A percentile compares a stretch with the other conserved stretches of the same genome.
Conservation (phyloP, 1,140 invertebrate species). For the Saxidomus purpurata region DNA sequence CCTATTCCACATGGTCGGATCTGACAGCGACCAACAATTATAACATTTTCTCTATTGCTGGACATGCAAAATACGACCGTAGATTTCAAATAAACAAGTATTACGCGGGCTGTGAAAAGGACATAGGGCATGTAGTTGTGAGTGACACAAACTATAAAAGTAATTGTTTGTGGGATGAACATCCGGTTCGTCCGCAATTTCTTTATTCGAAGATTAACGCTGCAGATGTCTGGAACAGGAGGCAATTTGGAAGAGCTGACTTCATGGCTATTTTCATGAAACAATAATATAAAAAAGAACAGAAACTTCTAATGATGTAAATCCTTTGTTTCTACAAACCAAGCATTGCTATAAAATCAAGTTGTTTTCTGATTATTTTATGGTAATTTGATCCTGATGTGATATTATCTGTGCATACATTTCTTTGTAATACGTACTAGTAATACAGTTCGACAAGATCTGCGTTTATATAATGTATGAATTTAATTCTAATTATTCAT, state of each 20-base stretch:
- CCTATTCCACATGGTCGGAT: conserved; percentile 15
- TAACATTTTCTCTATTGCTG: conserved; percentile 28
- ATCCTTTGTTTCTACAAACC: too few species aligned
- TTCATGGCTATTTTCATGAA: not conserved
- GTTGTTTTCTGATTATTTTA: too few species aligned
- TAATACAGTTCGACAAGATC: too few species aligned
- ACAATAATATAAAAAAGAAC: too few species aligned
- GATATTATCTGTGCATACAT: too few species aligned
- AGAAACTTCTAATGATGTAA: too few species aligned
- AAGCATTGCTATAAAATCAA: too few species aligned
- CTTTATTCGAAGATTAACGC: conserved; percentile 45
- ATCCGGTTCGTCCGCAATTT: conserved; percentile 36
- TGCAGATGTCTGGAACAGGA: conserved; percentile 36
- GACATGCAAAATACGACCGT: not conserved
- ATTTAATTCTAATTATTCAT: too few species aligned
- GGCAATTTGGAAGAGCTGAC: conserved; percentile 41
- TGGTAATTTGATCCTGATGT: too few species aligned
- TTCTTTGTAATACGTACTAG: too few species aligned
- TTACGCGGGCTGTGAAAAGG: conserved; percentile 28
- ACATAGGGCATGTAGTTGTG: conserved; percentile 19
- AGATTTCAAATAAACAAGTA: conserved; percentile 18
- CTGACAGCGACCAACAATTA: not conserved
- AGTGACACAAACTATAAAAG: not conserved
- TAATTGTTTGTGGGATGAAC: conserved; percentile 7
- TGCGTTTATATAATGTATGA: too few species aligned